Base-by-base conservation (phyloP, 2,797 vertebrate genomes). In the Poecilia picta region DNA sequence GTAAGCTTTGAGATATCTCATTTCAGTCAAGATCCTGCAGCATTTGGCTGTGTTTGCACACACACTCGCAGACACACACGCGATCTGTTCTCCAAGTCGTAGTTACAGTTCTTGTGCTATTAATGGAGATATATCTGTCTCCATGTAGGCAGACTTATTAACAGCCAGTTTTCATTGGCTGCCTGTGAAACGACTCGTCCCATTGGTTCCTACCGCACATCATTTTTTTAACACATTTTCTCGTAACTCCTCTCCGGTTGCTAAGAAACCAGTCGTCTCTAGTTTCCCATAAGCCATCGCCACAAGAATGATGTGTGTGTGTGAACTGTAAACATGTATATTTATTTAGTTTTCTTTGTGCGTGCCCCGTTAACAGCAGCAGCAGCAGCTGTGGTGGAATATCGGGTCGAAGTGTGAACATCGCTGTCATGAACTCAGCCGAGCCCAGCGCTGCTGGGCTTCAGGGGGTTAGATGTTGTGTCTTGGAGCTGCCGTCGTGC, bases 211-310 rank as follows among this genome's bases (percentile, higher is more conserved):
- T 41, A 39, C 76, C 75, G 79, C 72, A 89, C 70, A 87, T 90
- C 46, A 86, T 86, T 88, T 92, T 41, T 81, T 74, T 49, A 78
- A 85, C 85, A 86, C 87, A 87, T 92, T 46, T 90, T 86, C 87
- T 81, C 91, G 53, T 94, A 92, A 93, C 89, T 93, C 92, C 92
- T 92, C 93, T 94, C 95, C 84, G 88, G 98, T 98, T 97, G 97
- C 97, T 97, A 97, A 95, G 97, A 96, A 98, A 98, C 97, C 95
- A 92, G 92, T 93, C 93, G 94, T 94, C 91, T 95, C 94, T 81
- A 89, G 85, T 93, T 95, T 95, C 93, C 92, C 95, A 95, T 94
- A 94, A 57, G 3, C 46, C 12, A 0, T 36, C 41, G 10, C 20
- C 8, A 18, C 45, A 18, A 46, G 20, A 39, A 72, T 12, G 15